phyloP scores from a whole-genome alignment of 2,888 invertebrate species.

The Odontomyia ornata region DNA sequence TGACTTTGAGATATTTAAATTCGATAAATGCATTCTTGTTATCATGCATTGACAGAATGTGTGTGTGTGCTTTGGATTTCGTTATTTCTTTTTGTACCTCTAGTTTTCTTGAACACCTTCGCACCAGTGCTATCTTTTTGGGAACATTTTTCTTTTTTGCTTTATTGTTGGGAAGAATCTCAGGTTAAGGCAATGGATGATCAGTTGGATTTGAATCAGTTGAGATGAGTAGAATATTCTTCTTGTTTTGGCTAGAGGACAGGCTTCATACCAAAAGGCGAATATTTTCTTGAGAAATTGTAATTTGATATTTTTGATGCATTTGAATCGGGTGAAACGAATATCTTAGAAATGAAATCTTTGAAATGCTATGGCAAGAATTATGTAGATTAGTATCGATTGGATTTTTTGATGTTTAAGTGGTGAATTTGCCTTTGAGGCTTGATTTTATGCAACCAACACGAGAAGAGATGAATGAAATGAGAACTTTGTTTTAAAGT shows the following conservation, averaged over 20 bases:
- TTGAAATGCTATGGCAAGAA: constrained; percentile 20
- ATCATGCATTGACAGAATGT: constrained; percentile 17
- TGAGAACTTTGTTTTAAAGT: too few species aligned
- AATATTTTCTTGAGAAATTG: constrained; percentile 7
- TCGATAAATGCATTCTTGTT: constrained; percentile 41
- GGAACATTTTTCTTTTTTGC: neutral
- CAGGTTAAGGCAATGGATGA: too few species aligned
- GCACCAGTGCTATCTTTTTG: neutral
- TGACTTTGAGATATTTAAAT: constrained; percentile 40
- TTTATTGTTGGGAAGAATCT: neutral
- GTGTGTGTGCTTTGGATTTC: neutral
- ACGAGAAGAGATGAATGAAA: too few species aligned
- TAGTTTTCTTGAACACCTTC: neutral
- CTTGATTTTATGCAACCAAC: too few species aligned
- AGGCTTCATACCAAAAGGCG: neutral
- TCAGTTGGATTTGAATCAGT: neutral
- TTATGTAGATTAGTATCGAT: too few species aligned
- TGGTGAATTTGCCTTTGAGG: too few species aligned
- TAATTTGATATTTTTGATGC: constrained; percentile 40
- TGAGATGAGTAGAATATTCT: too few species aligned
- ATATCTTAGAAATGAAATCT: constrained; percentile 28
- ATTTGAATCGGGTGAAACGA: neutral
- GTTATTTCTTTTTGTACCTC: neutral
- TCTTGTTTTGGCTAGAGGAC: too few species aligned
- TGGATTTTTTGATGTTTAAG: too few species aligned